Evolutionary conservation across 2,797 vertebrate genomes (phyloP), one percentile per base, ranked within the genome.

Genomic region (Eutrigla gurnardus): DNA sequence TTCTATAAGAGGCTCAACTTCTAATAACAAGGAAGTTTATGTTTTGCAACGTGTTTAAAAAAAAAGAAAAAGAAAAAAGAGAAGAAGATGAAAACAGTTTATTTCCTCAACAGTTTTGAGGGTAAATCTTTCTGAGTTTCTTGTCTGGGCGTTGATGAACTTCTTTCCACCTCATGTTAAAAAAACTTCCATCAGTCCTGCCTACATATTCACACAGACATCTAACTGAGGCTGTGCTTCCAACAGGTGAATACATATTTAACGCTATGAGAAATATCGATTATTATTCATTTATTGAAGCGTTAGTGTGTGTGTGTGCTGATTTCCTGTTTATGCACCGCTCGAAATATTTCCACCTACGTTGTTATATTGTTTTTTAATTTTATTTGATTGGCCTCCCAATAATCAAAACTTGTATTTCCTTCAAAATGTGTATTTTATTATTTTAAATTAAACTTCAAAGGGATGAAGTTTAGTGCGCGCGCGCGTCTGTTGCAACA

Each of bases 401-500:
- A 25, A 25, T 8, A 10, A 37, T 73, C 1, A 25, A 50, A 60
- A 46, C 0, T 15, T 37, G 1, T 25, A 32, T 14, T 7, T 9
- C 2, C 14, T 1, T 33, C 4, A 62, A 60, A 62, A 45, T 39
- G 2, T 49, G 17, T 3, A 0, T 68, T 75, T 57, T 39, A 42
- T 49, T 59, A 54, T 59, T 55, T 13, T 13, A 25, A 25, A 11
- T 53, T 3, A 42, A 73, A 54, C 32, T 50, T 42, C 18, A 61
- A 45, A 15, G 7, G 25, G 36, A 66, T 35, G 25, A 65, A 81
- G 45, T 82, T 73, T 32, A 37, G 10, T 43, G 49, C 50, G 69
- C 35, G 87, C 86, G 83, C 83, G 49, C 73, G 52, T 74, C 73
- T 65, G 78, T 77, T 59, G 90, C 93, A 94, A 93, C 93, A 94